Percentiles rank a stretch among this genome's conserved stretches.
Evolutionary conservation across 2,888 invertebrate genomes (phyloP).

Genomic region (Odontomyia ornata): DNA sequence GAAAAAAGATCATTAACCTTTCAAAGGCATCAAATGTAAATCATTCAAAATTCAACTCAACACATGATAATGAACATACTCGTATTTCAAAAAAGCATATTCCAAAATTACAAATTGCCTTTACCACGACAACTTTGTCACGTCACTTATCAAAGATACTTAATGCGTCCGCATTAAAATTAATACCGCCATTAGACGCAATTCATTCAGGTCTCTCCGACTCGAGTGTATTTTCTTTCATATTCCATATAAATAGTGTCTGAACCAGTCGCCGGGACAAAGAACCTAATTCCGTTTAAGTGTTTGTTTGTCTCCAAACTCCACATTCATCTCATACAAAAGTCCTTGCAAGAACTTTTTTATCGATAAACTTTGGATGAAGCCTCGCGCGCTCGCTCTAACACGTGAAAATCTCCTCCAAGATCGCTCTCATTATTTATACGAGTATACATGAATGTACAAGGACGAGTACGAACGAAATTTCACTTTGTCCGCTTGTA

Average conservation of each 20-base stretch:
- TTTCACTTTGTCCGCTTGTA: conserved; percentile 7
- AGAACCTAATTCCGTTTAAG: conserved; percentile 48
- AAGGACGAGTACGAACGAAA: background rate
- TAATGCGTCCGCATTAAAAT: conserved; percentile 48
- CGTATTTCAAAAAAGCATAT: background rate
- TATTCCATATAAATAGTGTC: conserved; percentile 31
- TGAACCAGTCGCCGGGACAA: conserved; percentile 37
- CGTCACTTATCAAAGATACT: conserved; percentile 29
- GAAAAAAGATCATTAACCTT: too few species aligned
- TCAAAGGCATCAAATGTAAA: too few species aligned
- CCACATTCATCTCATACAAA: background rate
- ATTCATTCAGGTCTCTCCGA: conserved; percentile 35
- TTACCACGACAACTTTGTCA: background rate
- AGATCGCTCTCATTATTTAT: conserved; percentile 37
- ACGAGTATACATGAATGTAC: background rate
- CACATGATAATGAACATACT: background rate
- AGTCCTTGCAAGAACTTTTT: background rate
- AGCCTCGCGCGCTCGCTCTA: background rate
- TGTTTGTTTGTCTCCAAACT: conserved; percentile 46
- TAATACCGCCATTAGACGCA: conserved; percentile 48
- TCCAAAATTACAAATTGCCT: background rate
- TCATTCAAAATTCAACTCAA: too few species aligned
- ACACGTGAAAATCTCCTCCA: conserved; percentile 2
- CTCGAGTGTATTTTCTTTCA: background rate
- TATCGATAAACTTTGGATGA: conserved; percentile 13